Percentiles rank a stretch among this genome's conserved stretches.
Conservation (phyloP, 2,113 vertebrate genomes). For the Trichechus manatus region DNA sequence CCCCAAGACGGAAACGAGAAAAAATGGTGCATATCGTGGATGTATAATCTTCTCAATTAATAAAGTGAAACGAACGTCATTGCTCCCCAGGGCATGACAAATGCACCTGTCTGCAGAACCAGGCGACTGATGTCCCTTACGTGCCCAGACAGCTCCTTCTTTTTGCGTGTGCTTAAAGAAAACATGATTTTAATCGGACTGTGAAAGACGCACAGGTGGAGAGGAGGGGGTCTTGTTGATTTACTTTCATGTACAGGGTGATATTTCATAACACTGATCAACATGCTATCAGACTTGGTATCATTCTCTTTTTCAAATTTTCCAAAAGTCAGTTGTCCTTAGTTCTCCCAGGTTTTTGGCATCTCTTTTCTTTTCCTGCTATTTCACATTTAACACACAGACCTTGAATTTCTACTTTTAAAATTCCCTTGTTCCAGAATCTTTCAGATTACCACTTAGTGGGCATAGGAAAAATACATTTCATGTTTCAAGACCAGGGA, state of each 20-base stretch:
- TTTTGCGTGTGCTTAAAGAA: slow-evolving; percentile 51
- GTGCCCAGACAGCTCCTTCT: slow-evolving; percentile 64
- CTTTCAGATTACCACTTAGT: not conserved
- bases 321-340: not conserved
- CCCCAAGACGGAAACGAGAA: not conserved
- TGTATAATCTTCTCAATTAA: slow-evolving; percentile 84
- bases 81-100: slow-evolving; percentile 81
- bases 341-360: not conserved
- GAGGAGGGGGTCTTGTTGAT: not conserved
- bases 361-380: not conserved
- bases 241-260: slow-evolving; percentile 17
- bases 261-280: not conserved
- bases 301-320: slow-evolving; percentile 59
- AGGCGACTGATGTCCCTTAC: slow-evolving; percentile 73
- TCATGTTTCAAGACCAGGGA: not conserved
- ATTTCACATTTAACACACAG: not conserved
- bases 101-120: slow-evolving; percentile 75
- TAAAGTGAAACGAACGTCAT: slow-evolving; percentile 75
- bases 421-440: not conserved
- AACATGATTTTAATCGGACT: slow-evolving; percentile 69
- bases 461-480: not conserved
- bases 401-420: not conserved
- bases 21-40: slow-evolving; percentile 60
- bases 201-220: not conserved
- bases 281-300: not conserved